These are phyloP conservation scores for Hetaerina titia DNA, from an alignment of 2,888 invertebrate species.

Conservation along the genomic window DNA sequence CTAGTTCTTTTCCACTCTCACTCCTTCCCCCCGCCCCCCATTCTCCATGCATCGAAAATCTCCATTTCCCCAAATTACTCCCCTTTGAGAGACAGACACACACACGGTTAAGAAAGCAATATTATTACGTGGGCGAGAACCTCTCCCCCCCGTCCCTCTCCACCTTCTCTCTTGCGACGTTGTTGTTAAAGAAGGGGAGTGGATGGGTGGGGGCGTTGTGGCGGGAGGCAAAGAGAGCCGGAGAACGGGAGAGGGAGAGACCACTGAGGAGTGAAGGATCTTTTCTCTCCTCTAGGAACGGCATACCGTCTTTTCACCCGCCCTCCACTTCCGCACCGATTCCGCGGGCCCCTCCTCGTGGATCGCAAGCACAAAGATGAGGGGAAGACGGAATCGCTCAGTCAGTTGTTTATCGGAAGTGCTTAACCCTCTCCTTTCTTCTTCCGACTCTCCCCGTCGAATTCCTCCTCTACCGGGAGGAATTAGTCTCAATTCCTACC, in stretches of 20 bases:
- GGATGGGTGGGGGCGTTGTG: no score
- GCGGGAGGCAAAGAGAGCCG: background rate
- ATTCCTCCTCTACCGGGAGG: background rate
- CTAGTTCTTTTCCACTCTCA: no score
- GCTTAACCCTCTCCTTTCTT: background rate
- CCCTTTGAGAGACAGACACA: conserved; percentile 40
- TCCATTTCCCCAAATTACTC: conserved; percentile 24
- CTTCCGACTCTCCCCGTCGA: no score
- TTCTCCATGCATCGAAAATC: background rate
- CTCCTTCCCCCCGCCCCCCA: background rate
- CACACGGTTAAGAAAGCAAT: conserved; percentile 40
- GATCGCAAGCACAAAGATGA: background rate
- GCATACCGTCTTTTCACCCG: no score
- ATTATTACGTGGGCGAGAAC: background rate
- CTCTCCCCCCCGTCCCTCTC: background rate
- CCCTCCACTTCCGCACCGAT: no score
- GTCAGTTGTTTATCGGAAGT: background rate
- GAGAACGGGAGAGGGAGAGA: background rate
- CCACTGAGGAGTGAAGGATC: background rate
- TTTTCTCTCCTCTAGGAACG: background rate
- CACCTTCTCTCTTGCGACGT: background rate
- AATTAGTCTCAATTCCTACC: background rate
- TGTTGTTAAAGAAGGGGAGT: background rate
- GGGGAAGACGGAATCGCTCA: background rate
- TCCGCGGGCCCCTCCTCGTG: background rate